phyloP scores from a whole-genome alignment of 2,888 invertebrate genomes.

The Lydus trimaculatus region DNA sequence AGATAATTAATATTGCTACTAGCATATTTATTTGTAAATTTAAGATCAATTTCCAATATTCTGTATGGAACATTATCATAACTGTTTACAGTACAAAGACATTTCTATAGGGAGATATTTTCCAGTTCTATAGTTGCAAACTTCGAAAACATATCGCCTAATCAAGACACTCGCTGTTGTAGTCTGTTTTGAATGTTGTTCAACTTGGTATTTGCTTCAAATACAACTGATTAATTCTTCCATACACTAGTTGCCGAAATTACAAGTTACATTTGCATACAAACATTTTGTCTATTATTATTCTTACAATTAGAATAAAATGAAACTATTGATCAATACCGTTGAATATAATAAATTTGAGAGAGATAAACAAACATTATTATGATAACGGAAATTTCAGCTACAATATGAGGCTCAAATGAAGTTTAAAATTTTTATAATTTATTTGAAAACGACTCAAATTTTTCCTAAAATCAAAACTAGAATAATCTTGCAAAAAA shows the following conservation, averaged over 20 bases:
- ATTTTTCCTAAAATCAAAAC: too few species aligned
- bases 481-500: background rate
- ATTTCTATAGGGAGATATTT: background rate
- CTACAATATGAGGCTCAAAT: background rate
- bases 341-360: background rate
- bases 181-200: background rate
- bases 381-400: too few species aligned
- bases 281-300: background rate
- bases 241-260: background rate
- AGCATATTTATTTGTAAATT: background rate
- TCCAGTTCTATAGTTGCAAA: conserved; percentile 2
- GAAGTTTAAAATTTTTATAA: background rate
- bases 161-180: background rate
- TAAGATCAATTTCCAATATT: background rate
- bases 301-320: background rate
- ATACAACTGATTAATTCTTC: conserved; percentile 5
- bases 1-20: background rate
- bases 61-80: background rate
- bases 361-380: background rate
- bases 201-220: background rate
- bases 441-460: background rate
- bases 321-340: background rate
- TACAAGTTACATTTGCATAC: background rate
- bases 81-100: background rate
- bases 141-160: conserved; percentile 5